Conservation (phyloP, 2,888 invertebrate genomes). For the Ditula angustiorana region DNA sequence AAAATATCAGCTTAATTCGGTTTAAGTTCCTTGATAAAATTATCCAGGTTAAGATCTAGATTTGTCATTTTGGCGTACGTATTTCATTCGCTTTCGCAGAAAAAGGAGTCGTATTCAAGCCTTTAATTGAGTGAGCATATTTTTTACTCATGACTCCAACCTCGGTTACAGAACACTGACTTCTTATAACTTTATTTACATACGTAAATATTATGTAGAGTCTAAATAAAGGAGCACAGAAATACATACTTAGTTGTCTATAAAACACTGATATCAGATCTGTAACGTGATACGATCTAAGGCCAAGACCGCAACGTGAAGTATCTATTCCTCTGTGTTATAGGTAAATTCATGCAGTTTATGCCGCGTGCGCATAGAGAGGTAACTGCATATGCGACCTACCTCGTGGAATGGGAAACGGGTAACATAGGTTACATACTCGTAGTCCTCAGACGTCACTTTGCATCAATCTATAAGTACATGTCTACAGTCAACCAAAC, state of each 20-base stretch:
- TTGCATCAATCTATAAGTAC: no score
- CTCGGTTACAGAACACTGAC: no score
- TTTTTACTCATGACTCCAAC: no score
- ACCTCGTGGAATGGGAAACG: background rate
- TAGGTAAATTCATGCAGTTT: background rate
- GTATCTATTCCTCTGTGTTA: constrained; percentile 11
- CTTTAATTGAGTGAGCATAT: no score
- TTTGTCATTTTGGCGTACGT: no score
- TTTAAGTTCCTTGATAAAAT: no score
- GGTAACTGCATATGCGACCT: background rate
- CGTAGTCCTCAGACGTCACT: background rate
- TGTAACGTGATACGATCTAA: constrained; percentile 46
- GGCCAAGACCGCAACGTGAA: constrained; percentile 43
- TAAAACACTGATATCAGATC: constrained; percentile 49
- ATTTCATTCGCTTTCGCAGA: no score
- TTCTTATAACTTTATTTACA: background rate
- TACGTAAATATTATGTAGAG: constrained; percentile 41
- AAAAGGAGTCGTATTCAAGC: no score
- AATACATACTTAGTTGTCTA: background rate
- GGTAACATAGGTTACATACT: background rate
- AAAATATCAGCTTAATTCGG: no score
- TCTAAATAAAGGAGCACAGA: background rate
- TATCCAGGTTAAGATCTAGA: no score
- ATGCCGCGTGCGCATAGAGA: background rate
- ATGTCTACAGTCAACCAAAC: no score